Evolutionary conservation across 2,888 invertebrate species (phyloP).

Genomic region (Imbricaverruca yamaguchii): DNA sequence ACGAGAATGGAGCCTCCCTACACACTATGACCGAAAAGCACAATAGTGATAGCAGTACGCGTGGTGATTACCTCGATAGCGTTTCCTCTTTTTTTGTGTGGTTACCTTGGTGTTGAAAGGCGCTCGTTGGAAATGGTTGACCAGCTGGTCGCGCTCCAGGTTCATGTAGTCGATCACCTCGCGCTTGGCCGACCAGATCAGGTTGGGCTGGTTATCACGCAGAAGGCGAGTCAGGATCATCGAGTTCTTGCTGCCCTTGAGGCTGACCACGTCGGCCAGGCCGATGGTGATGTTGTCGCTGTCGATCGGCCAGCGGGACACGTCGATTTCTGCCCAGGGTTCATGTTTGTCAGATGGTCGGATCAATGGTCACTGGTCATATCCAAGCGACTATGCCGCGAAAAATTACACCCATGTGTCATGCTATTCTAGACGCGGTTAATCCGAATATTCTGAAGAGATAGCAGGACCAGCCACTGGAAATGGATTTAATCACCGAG

Average conservation of each 20-base stretch:
- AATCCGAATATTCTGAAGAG: too few species aligned
- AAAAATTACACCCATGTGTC: too few species aligned
- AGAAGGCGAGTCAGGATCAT: constrained; percentile 57
- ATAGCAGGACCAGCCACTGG: too few species aligned
- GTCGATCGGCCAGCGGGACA: constrained; percentile 15
- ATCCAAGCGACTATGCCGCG: too few species aligned
- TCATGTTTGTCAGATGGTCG: too few species aligned
- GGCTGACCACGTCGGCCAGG: neutral
- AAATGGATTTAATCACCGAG: too few species aligned
- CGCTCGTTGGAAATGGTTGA: constrained; percentile 74
- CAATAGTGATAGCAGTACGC: too few species aligned
- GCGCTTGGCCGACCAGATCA: constrained; percentile 81
- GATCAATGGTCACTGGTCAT: too few species aligned
- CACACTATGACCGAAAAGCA: too few species aligned
- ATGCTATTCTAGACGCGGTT: too few species aligned
- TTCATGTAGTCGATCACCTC: constrained; percentile 45
- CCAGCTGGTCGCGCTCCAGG: constrained; percentile 57
- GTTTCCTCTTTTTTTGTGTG: neutral
- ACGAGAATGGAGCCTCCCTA: too few species aligned
- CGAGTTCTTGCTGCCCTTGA: constrained; percentile 16
- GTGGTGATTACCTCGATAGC: too few species aligned
- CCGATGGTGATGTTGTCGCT: neutral
- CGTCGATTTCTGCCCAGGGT: neutral
- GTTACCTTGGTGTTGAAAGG: constrained; percentile 74
- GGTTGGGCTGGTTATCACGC: constrained; percentile 70